Conservation (phyloP, 2,113 vertebrate species). For the Eretmochelys imbricata region DNA sequence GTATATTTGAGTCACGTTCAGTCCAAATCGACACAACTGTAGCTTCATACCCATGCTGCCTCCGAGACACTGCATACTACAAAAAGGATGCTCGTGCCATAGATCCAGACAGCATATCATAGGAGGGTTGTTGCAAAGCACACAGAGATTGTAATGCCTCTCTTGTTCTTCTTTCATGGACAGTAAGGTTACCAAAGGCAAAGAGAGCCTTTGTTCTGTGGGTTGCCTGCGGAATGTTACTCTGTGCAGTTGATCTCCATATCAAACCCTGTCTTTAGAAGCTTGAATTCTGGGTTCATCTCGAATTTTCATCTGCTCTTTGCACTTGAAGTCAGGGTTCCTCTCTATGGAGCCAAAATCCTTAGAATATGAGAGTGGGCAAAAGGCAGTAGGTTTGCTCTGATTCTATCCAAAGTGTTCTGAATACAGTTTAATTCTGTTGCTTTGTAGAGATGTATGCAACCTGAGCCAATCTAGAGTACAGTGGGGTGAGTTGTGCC, state of each 20-base stretch:
- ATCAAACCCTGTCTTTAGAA: background rate
- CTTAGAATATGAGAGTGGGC: background rate
- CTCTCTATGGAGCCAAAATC: background rate
- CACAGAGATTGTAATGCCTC: background rate
- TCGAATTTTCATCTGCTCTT: background rate
- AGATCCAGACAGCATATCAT: background rate
- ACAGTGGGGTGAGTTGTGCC: background rate
- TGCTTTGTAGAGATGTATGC: background rate
- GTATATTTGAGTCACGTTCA: background rate
- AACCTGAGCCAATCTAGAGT: background rate
- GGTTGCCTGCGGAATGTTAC: background rate
- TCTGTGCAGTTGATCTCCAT: background rate
- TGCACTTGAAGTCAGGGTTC: background rate
- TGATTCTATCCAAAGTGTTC: background rate
- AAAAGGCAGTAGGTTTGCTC: background rate
- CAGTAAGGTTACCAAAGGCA: background rate
- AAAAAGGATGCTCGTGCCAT: background rate
- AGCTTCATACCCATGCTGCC: background rate
- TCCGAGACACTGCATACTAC: background rate
- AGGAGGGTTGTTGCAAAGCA: background rate
- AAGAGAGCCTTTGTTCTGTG: background rate
- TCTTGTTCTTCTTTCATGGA: background rate
- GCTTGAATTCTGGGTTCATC: background rate
- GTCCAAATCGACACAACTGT: background rate
- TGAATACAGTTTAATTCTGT: background rate